Base-by-base conservation (phyloP, 1,140 invertebrate genomes). In the Zelostemma sp. region DNA sequence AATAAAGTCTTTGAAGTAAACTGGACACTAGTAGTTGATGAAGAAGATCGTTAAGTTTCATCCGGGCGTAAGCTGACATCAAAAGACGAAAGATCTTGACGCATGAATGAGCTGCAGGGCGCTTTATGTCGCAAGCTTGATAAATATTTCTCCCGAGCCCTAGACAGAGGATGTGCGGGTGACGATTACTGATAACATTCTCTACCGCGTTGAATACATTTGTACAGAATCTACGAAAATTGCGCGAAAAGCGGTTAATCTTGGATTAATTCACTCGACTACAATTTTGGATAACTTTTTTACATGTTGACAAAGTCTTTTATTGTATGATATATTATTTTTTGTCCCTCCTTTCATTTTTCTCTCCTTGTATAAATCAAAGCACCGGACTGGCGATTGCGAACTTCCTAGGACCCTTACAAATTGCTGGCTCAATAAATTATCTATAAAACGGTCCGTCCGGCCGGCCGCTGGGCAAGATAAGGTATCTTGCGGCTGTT, bases 71-170 rank as follows among this genome's bases (percentile, higher is more conserved):
- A 77, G 68, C 71, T 67, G 40, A 47, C 47, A 45, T 60, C 41
- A 50, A 58, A 72, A 72, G 50, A 67, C 47, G 53, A 75, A 72
- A 77, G 69, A 76, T 81, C 66, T 62, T 66, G 60, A 71, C 69
- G 72, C 74, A 82, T 78, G 82, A 82, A 82, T 84, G 80, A 84
- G 72, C 66, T 69, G 81, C 80, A 80, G 82, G 67, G 71, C 68
- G 66, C 62, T 62, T 77, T 73, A 71, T 66, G 70, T 70, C 68
- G 55, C 48, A 41, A 69, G 56, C 63, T 80, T 84, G 81, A 83
- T 81, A 79, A 83, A 83, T 83, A 62, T 77, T 78, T 50, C 46
- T 43, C 59, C 18, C 45, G 57, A 49, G 64, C 57, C 56, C 17
- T 63, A 70, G 54, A 72, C 68, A 56, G 47, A 54, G 59, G 77